Evolutionary conservation across 1,140 invertebrate species (phyloP), one percentile per base, ranked within the genome.

Genomic region (Trichonephila inaurata): DNA sequence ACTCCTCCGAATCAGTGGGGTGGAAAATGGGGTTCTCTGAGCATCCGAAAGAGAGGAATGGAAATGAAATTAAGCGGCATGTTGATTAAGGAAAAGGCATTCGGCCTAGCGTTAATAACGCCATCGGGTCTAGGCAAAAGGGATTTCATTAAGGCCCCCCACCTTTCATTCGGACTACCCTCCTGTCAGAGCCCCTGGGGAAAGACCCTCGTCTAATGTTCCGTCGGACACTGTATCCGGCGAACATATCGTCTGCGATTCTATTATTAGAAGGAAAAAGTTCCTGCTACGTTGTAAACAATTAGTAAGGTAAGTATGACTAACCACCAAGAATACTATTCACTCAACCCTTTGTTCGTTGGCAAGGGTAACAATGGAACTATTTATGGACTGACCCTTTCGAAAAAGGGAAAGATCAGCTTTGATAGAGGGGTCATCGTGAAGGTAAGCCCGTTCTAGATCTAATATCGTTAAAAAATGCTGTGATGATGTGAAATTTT

Each of bases 71-170:
- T 82, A 91, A 91, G 89, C 77, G 10, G 64, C 19, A 81, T 91
- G 89, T 82, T 91, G 69, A 82, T 91, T 91, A 91, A 81, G 69
- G 69, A 72, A 81, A 21, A 91, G 72, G 89, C 64, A 24, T 28
- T 61, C 83, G 58, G 83, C 44, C 83, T 51, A 82, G 89, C 89
- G 89, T 91, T 91, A 91, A 82, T 91, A 91, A 91, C 72, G 58
- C n/a, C 51, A 82, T 82, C 72, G 82, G 69, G 6, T 51, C 24
- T 44, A 51, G 83, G 12, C n/a, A 61, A 51, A 85, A 60, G 44
- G 51, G 72, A 91, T 91, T 91, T 91, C 89, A 91, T 91, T 91
- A 91, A 82, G 72, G 16, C n/a, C 51, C 21, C 58, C 83, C 44
- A 19, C 81, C 19, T 51, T 51, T 51, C 51, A 51, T 51, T 51